phyloP scores from a whole-genome alignment of 2,113 vertebrate genomes.

The Thamnophis sirtalis region DNA sequence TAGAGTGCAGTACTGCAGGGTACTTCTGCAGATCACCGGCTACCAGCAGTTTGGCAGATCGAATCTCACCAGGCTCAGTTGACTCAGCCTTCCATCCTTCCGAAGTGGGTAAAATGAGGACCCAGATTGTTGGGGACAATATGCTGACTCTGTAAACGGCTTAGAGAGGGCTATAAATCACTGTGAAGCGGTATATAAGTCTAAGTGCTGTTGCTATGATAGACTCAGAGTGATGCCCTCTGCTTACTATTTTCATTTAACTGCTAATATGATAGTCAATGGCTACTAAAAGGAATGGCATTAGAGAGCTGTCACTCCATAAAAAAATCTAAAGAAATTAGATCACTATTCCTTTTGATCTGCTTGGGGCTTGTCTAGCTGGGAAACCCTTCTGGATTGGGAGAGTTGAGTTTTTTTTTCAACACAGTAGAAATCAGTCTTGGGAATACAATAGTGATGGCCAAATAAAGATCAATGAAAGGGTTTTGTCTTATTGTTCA shows the following conservation, averaged over 20 bases:
- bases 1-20: too few species aligned
- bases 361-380: background rate
- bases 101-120: too few species aligned
- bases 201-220: background rate
- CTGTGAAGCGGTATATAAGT: too few species aligned
- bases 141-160: too few species aligned
- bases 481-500: background rate
- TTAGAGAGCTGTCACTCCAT: background rate
- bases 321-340: background rate
- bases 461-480: background rate
- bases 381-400: background rate
- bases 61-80: too few species aligned
- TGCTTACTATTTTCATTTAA: background rate
- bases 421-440: background rate
- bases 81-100: too few species aligned
- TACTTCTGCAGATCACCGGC: too few species aligned
- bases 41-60: too few species aligned
- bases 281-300: background rate
- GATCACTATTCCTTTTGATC: background rate
- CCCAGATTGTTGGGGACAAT: too few species aligned
- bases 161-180: too few species aligned
- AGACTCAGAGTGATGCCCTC: background rate
- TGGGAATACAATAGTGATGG: background rate
- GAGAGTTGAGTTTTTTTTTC: background rate
- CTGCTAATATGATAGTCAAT: background rate